A percentile compares a stretch with the other conserved stretches of the same genome.
Conservation (phyloP, 1,140 invertebrate species). For the Drosophila quadrilineata region DNA sequence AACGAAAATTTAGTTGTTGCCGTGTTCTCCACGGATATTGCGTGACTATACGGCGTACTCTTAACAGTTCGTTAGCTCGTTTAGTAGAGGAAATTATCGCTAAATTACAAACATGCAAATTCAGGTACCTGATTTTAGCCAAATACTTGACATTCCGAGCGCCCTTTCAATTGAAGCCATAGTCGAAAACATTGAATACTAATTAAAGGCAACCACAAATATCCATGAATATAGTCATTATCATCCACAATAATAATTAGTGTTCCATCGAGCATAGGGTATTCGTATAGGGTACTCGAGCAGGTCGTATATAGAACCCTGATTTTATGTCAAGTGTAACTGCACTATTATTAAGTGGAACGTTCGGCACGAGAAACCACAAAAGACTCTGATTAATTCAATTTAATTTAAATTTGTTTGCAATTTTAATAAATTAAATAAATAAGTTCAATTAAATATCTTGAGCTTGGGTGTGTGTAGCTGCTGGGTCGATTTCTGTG, state of each 20-base stretch:
- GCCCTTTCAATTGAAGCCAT: no score
- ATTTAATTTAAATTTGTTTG: conserved; percentile 51
- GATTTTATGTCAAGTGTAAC: conserved; percentile 1
- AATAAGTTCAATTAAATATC: conserved; percentile 63
- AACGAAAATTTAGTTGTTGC: background rate
- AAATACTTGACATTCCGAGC: background rate
- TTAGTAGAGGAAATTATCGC: conserved; percentile 23
- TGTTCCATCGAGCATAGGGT: no score
- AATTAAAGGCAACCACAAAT: background rate
- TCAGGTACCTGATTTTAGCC: background rate
- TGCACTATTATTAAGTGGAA: conserved; percentile 2
- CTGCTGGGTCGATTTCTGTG: conserved; percentile 63
- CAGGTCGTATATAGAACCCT: background rate
- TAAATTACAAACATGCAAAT: conserved; percentile 21
- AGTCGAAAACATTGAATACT: no score
- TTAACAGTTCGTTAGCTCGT: conserved; percentile 39
- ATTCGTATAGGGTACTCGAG: background rate
- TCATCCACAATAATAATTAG: no score
- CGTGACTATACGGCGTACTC: conserved; percentile 18
- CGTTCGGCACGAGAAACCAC: background rate
- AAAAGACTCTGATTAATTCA: conserved; percentile 23
- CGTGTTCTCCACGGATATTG: conserved; percentile 21
- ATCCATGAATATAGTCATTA: background rate
- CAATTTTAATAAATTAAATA: conserved; percentile 80
- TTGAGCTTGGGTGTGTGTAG: no score